These are phyloP conservation scores for Dicaeum eximium DNA, from an alignment of 2,113 vertebrate genomes.

Conservation along the genomic window DNA sequence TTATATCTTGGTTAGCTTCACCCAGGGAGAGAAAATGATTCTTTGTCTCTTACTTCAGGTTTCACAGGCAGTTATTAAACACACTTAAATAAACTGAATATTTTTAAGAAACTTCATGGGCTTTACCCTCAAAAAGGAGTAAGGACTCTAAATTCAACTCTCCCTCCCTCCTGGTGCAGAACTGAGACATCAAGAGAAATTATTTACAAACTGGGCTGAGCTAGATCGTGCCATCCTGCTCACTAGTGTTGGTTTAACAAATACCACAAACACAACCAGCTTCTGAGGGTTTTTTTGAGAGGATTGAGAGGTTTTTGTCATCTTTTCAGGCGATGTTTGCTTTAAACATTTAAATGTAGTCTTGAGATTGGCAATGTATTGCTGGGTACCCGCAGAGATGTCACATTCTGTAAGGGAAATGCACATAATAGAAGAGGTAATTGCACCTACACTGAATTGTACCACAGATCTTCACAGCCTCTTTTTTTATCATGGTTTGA, in stretches of 20 bases:
- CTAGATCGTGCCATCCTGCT: background rate
- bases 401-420: background rate
- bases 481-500: background rate
- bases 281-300: background rate
- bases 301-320: rapidly evolving
- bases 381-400: background rate
- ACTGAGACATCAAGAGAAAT: rapidly evolving
- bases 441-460: background rate
- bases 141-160: background rate
- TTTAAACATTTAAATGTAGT: background rate
- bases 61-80: background rate
- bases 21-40: background rate
- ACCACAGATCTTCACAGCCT: background rate
- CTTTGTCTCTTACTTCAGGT: background rate
- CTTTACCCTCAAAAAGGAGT: background rate
- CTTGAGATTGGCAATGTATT: background rate
- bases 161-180: background rate
- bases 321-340: background rate
- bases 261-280: background rate
- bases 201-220: background rate
- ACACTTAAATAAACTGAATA: background rate
- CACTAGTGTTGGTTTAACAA: background rate
- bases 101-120: background rate
- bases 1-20: background rate
- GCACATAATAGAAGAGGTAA: background rate